A percentile compares a stretch with the other conserved stretches of the same genome.
phyloP scores from a whole-genome alignment of 1,140 invertebrate species.

The Drosophila eugracilis region DNA sequence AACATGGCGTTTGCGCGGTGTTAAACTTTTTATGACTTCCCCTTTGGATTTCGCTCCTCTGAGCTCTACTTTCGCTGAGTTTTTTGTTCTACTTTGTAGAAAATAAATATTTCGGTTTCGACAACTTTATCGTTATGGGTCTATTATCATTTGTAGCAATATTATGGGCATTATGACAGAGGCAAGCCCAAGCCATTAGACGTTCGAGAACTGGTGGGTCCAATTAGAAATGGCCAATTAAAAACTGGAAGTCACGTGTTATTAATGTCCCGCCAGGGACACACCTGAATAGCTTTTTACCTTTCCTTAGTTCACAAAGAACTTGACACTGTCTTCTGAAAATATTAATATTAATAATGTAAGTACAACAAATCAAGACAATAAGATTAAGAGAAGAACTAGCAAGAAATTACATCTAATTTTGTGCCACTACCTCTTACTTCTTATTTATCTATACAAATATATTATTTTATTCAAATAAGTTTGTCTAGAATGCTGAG shows the following conservation, averaged over 20 bases:
- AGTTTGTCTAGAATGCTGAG: neutral
- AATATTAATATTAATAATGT: no score
- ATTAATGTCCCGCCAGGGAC: constrained; percentile 51
- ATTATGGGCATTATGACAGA: constrained; percentile 11
- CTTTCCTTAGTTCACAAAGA: neutral
- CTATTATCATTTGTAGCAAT: constrained; percentile 33
- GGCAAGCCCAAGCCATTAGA: constrained; percentile 10
- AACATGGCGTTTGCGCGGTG: constrained; percentile 51
- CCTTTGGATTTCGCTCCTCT: constrained; percentile 30
- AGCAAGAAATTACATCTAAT: no score
- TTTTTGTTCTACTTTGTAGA: constrained; percentile 5
- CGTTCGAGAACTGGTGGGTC: constrained; percentile 13
- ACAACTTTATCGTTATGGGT: constrained; percentile 52
- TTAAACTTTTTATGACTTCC: constrained; percentile 65
- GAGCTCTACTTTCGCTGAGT: constrained; percentile 16
- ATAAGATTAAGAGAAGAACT: no score
- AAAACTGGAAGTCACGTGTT: constrained; percentile 69
- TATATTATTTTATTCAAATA: no score
- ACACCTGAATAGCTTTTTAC: constrained; percentile 24
- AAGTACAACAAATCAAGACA: no score
- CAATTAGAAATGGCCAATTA: constrained; percentile 67
- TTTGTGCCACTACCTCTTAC: no score
- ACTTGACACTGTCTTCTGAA: neutral
- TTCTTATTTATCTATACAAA: neutral
- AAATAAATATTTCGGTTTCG: constrained; percentile 46